Percentiles rank a stretch among this genome's conserved stretches.
These are phyloP conservation scores for Siderastrea radians DNA, from an alignment of 92 coral and sea anemone species.

Conservation along the genomic window DNA sequence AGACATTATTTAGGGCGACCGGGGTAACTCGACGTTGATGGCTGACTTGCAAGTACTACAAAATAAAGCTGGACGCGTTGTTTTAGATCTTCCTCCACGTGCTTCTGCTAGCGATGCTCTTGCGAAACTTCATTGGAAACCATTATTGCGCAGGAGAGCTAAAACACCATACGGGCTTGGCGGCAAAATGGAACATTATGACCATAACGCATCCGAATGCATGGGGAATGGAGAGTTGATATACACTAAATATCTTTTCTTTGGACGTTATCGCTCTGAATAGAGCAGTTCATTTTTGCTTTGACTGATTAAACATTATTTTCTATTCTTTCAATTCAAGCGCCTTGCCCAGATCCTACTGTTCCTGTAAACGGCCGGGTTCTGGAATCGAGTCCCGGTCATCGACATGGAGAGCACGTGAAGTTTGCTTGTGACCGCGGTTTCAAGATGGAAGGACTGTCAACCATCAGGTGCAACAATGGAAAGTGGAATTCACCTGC, in stretches of 20 bases:
- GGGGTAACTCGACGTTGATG: constrained; percentile 24
- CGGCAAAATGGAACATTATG: constrained; percentile 68
- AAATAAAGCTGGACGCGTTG: constrained; percentile 44
- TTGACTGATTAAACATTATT: neutral
- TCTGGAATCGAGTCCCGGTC: neutral
- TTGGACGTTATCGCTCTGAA: no score
- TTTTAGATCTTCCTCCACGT: constrained; percentile 21
- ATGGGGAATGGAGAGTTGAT: constrained; percentile 40
- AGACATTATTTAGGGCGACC: constrained; percentile 28
- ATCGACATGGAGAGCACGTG: constrained; percentile 24
- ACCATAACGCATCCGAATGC: constrained; percentile 58
- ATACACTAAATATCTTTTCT: no score
- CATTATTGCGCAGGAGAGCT: no score
- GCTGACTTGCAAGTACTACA: constrained; percentile 39
- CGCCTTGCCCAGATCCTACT: constrained; percentile 11
- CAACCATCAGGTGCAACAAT: constrained; percentile 15
- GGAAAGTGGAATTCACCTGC: constrained; percentile 57
- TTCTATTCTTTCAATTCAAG: constrained; percentile 1
- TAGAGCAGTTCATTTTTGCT: neutral
- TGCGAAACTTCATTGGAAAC: no score
- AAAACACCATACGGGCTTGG: neutral
- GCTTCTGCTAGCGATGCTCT: no score
- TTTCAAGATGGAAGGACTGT: constrained; percentile 1
- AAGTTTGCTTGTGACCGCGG: constrained; percentile 37
- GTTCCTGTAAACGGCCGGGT: constrained; percentile 22